These are phyloP conservation scores for Salvator merianae DNA, from an alignment of 2,113 vertebrate species.

Conservation along the genomic window DNA sequence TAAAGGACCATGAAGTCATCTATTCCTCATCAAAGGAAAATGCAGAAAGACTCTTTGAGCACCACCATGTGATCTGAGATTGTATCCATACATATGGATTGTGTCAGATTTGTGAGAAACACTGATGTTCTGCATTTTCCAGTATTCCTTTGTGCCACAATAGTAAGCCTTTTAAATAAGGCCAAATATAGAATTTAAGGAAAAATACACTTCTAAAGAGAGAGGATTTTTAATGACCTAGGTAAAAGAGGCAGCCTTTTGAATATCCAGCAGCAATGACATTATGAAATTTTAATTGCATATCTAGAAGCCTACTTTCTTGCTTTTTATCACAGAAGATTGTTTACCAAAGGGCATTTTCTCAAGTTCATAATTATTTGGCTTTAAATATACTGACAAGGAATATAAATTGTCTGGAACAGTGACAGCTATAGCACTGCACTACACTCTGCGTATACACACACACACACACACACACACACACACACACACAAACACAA, in stretches of 20 bases:
- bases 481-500: too few relatives aligned
- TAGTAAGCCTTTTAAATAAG: neutral
- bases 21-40: too few relatives aligned
- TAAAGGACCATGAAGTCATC: too few relatives aligned
- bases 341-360: slow-evolving; percentile 72
- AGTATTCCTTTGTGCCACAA: too few relatives aligned
- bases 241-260: neutral
- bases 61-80: too few relatives aligned
- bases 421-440: slow-evolving; percentile 61
- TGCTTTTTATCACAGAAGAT: slow-evolving; percentile 66
- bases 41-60: too few relatives aligned
- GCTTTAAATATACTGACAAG: slow-evolving; percentile 57
- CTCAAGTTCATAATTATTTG: slow-evolving; percentile 62
- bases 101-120: too few relatives aligned
- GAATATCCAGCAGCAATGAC: neutral
- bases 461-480: too few relatives aligned
- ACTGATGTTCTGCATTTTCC: too few relatives aligned
- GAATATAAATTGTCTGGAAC: slow-evolving; percentile 47
- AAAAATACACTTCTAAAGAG: neutral
- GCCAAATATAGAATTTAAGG: neutral
- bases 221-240: neutral
- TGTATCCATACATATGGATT: too few relatives aligned
- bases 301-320: slow-evolving; percentile 38
- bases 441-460: too few relatives aligned
- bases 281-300: slow-evolving; percentile 62